phyloP scores from a whole-genome alignment of 2,888 invertebrate genomes.

The Pseudanteris insignis region DNA sequence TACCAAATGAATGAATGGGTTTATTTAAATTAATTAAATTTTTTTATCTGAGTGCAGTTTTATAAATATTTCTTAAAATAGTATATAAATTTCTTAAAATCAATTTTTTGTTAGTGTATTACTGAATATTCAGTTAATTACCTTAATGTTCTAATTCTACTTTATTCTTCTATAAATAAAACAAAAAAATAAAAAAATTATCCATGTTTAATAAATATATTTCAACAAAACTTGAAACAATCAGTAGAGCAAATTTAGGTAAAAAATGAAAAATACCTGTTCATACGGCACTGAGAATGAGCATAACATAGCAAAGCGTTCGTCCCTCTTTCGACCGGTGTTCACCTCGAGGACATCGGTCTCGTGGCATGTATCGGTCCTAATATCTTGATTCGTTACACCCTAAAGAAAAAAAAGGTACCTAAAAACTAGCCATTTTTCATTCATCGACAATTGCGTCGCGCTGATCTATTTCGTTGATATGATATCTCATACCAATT shows the following conservation, averaged over 20 bases:
- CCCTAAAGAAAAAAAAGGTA: slow-evolving; percentile 31
- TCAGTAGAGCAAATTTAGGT: too few relatives aligned
- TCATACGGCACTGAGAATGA: slow-evolving; percentile 49
- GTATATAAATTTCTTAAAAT: not conserved
- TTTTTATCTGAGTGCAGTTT: too few relatives aligned
- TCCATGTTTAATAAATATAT: too few relatives aligned
- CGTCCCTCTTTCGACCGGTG: slow-evolving; percentile 47
- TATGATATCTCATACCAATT: slow-evolving; percentile 3
- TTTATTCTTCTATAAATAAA: too few relatives aligned
- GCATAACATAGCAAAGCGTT: slow-evolving; percentile 50
- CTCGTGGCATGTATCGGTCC: slow-evolving; percentile 52
- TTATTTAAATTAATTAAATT: too few relatives aligned
- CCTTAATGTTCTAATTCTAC: too few relatives aligned
- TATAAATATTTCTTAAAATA: too few relatives aligned
- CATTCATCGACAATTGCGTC: slow-evolving; percentile 17
- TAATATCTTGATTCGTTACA: slow-evolving; percentile 48
- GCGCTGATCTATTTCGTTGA: slow-evolving; percentile 3
- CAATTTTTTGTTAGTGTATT: too few relatives aligned
- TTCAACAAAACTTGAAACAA: too few relatives aligned
- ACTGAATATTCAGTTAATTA: too few relatives aligned
- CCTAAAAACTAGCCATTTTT: slow-evolving; percentile 27
- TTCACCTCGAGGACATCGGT: slow-evolving; percentile 50
- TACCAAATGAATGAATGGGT: too few relatives aligned
- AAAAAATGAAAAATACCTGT: slow-evolving; percentile 2
- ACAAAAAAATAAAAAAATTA: too few relatives aligned